Conservation (phyloP, 2,888 invertebrate species). For the Lacanobia wlatinum region DNA sequence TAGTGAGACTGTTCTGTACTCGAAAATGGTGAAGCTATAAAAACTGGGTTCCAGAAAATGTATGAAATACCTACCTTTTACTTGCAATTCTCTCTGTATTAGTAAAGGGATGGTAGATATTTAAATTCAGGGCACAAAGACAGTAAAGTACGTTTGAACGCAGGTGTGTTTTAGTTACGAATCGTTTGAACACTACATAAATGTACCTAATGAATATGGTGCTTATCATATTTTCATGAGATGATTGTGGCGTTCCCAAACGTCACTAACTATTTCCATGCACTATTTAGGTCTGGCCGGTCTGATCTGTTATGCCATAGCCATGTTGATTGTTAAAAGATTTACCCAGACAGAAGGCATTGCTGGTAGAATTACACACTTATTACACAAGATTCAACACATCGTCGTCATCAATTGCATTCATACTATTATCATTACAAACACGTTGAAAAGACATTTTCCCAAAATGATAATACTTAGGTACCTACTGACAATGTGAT, state of each 20-base stretch:
- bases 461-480: conserved; percentile 30
- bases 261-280: too few species aligned
- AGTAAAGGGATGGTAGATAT: conserved; percentile 3
- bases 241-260: not conserved
- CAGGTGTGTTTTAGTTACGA: conserved; percentile 1
- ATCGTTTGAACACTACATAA: conserved; percentile 1
- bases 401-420: too few species aligned
- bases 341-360: too few species aligned
- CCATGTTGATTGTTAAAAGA: too few species aligned
- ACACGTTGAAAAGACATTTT: too few species aligned
- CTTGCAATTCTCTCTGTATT: conserved; percentile 16
- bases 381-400: too few species aligned
- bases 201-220: conserved; percentile 16
- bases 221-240: conserved; percentile 38
- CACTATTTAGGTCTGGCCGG: too few species aligned
- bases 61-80: not conserved
- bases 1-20: too few species aligned
- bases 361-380: too few species aligned
- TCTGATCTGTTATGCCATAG: too few species aligned
- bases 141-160: not conserved
- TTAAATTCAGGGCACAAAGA: conserved; percentile 1
- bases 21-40: not conserved
- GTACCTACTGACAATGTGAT: conserved; percentile 66
- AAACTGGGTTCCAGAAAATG: conserved; percentile 13
- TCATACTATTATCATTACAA: too few species aligned